Conservation (phyloP, 2,888 invertebrate genomes). For the Brachyptera putata region DNA sequence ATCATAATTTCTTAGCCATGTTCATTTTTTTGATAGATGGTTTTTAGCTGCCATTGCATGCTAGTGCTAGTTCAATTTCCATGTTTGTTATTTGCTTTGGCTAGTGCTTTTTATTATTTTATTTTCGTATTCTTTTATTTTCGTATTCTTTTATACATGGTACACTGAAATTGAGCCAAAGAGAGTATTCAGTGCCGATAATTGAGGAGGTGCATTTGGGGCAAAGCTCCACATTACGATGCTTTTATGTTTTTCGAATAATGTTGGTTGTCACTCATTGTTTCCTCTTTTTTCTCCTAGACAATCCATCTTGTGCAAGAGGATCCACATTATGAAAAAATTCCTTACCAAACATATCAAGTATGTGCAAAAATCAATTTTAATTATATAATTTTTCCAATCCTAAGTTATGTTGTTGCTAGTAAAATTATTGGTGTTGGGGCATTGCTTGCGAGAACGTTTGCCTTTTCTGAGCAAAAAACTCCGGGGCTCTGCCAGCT, state of each 20-base stretch:
- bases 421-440: background rate
- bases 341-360: constrained; percentile 44
- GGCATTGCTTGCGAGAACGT: background rate
- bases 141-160: too few relatives aligned
- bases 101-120: background rate
- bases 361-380: constrained; percentile 37
- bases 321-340: constrained; percentile 45
- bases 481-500: too few relatives aligned
- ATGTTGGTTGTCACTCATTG: background rate
- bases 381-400: constrained; percentile 4
- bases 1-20: background rate
- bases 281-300: constrained; percentile 36
- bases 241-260: constrained; percentile 7
- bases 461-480: too few relatives aligned
- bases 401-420: constrained; percentile 2
- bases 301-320: constrained; percentile 44
- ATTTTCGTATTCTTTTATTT: too few relatives aligned
- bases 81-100: background rate
- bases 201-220: too few relatives aligned
- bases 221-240: too few relatives aligned
- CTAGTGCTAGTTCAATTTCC: background rate
- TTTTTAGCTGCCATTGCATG: background rate
- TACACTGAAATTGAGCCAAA: too few relatives aligned
- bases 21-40: background rate
- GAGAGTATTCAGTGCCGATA: too few relatives aligned